Conservation (phyloP, 2,113 vertebrate species). For the Trachemys scripta region DNA sequence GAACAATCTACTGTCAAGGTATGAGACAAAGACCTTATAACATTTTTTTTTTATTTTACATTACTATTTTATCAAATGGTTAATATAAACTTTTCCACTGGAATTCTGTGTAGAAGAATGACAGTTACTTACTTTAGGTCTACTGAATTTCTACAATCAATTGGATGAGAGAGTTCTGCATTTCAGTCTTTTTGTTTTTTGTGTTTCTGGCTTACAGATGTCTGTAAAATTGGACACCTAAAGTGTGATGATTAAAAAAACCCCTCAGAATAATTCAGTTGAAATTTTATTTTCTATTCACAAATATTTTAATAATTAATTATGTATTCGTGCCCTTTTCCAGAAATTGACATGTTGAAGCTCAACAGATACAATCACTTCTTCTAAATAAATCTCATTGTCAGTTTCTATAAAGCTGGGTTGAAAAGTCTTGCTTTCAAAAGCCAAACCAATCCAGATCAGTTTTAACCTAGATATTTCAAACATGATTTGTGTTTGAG, state of each 20-base stretch:
- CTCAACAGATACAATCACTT: not conserved
- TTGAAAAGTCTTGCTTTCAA: slow-evolving; percentile 39
- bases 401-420: slow-evolving; percentile 1
- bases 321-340: not conserved
- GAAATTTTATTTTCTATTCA: not conserved
- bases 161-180: accelerated
- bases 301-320: not conserved
- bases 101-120: not conserved
- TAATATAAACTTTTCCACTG: not conserved
- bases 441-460: slow-evolving; percentile 37
- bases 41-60: not conserved
- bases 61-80: not conserved
- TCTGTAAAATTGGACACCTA: not conserved
- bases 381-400: not conserved
- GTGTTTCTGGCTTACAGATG: not conserved
- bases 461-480: slow-evolving; percentile 75
- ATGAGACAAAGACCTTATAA: not conserved
- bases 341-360: not conserved
- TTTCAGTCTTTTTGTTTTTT: not conserved
- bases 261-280: not conserved
- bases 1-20: not conserved
- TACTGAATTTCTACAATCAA: not conserved
- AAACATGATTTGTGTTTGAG: slow-evolving; percentile 62
- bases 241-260: not conserved
- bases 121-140: accelerated